Evolutionary conservation across 2,797 vertebrate species (phyloP).

Genomic region (Lutjanus argentimaculatus): DNA sequence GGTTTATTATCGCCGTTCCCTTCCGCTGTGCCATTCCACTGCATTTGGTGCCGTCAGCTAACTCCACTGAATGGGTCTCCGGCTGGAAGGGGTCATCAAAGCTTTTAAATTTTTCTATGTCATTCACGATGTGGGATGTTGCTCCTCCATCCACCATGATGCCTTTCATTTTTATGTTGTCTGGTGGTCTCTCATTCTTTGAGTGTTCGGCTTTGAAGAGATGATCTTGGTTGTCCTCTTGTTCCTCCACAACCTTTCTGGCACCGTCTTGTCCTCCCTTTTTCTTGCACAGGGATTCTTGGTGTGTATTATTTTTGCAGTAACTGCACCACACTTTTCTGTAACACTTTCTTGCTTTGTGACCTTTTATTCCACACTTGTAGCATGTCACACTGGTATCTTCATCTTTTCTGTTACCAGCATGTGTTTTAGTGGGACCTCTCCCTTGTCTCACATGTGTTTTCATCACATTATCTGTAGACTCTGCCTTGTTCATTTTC

Average conservation of each 20-base stretch:
- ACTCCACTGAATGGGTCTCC: conserved; percentile 9
- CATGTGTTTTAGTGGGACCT: not conserved
- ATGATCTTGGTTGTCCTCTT: not conserved
- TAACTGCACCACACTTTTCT: conserved; percentile 33
- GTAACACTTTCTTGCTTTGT: conserved; percentile 27
- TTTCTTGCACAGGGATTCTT: conserved; percentile 41
- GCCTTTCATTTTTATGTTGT: conserved; percentile 30
- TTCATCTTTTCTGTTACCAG: conserved; percentile 12
- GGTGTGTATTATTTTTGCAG: conserved; percentile 37
- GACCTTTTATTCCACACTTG: conserved; percentile 50
- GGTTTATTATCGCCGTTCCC: conserved; percentile 7
- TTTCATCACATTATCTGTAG: conserved; percentile 38
- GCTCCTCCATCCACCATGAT: conserved; percentile 51
- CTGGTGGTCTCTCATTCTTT: not conserved
- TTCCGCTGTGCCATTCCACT: conserved; percentile 31
- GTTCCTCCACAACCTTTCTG: conserved; percentile 19
- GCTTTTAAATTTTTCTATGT: conserved; percentile 23
- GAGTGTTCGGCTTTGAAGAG: conserved; percentile 11
- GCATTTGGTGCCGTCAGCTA: conserved; percentile 44
- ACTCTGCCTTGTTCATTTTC: not conserved
- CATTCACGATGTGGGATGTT: conserved; percentile 45
- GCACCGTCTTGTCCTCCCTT: conserved; percentile 14
- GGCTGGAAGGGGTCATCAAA: conserved; percentile 35
- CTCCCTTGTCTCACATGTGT: not conserved
- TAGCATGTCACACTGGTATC: conserved; percentile 13